Conservation (phyloP, 2,888 invertebrate genomes). For the Drosophila tripunctata region DNA sequence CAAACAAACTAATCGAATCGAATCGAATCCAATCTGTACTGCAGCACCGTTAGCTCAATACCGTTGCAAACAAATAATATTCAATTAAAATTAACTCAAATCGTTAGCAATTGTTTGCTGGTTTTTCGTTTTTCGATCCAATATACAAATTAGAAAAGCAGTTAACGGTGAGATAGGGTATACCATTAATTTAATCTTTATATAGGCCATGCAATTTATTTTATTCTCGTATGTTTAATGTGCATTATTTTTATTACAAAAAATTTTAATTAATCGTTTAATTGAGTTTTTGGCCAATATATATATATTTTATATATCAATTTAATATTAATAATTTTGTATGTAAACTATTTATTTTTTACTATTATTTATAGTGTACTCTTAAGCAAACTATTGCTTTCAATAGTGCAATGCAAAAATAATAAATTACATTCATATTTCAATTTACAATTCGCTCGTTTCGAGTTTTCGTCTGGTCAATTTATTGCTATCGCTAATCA, state of each 20-base stretch:
- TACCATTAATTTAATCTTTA: slow-evolving; percentile 6
- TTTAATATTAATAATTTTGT: slow-evolving; percentile 5
- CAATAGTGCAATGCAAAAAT: slow-evolving; percentile 30
- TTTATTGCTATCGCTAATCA: slow-evolving; percentile 23
- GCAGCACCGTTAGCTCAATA: slow-evolving; percentile 12
- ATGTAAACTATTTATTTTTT: slow-evolving; percentile 42
- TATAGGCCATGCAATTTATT: slow-evolving; percentile 7
- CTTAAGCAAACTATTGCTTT: slow-evolving; percentile 28
- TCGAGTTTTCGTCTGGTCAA: slow-evolving; percentile 38
- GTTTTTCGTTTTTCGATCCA: slow-evolving; percentile 7
- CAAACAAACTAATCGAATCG: slow-evolving; percentile 18
- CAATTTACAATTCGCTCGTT: background rate
- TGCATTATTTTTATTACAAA: slow-evolving; percentile 38
- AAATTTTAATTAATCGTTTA: background rate
- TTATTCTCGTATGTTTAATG: slow-evolving; percentile 28
- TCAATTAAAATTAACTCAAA: background rate
- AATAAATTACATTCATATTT: slow-evolving; percentile 40
- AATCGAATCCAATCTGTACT: too few species aligned
- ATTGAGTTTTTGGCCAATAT: slow-evolving; percentile 26
- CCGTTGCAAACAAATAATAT: background rate
- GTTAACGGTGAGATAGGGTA: slow-evolving; percentile 13
- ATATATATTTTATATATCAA: slow-evolving; percentile 14
- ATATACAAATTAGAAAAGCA: slow-evolving; percentile 5
- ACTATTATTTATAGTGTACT: slow-evolving; percentile 7
- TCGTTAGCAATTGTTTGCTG: slow-evolving; percentile 9